Conservation (phyloP, 2,888 invertebrate genomes). For the Sclerodermus sp. region DNA sequence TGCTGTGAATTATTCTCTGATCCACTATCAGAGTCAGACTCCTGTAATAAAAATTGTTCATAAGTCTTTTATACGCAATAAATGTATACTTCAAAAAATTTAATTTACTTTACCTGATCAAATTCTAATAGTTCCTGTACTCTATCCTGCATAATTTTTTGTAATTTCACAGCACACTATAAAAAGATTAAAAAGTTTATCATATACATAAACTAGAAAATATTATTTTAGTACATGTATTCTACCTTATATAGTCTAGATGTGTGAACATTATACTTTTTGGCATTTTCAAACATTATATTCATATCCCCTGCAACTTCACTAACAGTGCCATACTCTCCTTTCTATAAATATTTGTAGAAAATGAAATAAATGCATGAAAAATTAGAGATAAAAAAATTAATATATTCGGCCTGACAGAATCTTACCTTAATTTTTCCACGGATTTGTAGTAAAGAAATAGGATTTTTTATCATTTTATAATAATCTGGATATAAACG, state of each 20-base stretch:
- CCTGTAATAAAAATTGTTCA: constrained; percentile 28
- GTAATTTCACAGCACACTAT: constrained; percentile 79
- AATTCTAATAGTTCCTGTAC: constrained; percentile 73
- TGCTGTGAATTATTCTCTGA: constrained; percentile 49
- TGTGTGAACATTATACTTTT: constrained; percentile 80
- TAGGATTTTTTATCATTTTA: constrained; percentile 92
- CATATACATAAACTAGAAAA: constrained; percentile 7
- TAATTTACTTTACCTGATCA: constrained; percentile 60
- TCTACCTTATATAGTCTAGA: constrained; percentile 80
- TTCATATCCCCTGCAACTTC: constrained; percentile 93
- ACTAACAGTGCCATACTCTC: constrained; percentile 80
- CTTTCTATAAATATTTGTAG: constrained; percentile 57
- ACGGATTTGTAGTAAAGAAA: constrained; percentile 89
- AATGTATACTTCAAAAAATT: background rate
- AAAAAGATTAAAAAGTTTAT: constrained; percentile 34
- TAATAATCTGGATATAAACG: constrained; percentile 96
- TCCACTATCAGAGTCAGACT: constrained; percentile 54
- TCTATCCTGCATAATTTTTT: constrained; percentile 81
- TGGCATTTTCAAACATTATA: constrained; percentile 96
- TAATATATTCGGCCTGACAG: no score
- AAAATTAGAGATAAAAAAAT: constrained; percentile 1
- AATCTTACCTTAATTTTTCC: constrained; percentile 72
- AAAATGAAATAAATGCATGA: constrained; percentile 1
- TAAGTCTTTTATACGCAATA: background rate
- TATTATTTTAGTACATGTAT: constrained; percentile 6